A percentile compares a stretch with the other conserved stretches of the same genome.
Conservation (phyloP, 2,113 vertebrate species). For the Clarias macrocephalus region DNA sequence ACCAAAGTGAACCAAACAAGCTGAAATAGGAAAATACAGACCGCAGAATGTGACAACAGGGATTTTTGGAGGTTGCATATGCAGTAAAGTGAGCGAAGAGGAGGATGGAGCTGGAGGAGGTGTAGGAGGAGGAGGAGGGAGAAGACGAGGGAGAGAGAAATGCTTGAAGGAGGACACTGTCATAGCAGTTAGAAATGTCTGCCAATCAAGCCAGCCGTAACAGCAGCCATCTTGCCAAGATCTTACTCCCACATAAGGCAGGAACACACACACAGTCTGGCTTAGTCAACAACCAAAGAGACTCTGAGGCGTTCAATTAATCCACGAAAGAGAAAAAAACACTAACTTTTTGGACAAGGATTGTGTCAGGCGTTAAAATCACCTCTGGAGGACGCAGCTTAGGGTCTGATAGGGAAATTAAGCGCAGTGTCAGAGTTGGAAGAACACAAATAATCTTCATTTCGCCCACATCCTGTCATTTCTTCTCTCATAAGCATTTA, state of each 20-base stretch:
- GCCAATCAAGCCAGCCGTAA: slow-evolving; percentile 52
- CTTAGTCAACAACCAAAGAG: slow-evolving; percentile 24
- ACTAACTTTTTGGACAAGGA: slow-evolving; percentile 25
- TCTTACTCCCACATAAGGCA: slow-evolving; percentile 30
- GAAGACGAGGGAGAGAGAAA: neutral
- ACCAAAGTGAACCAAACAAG: slow-evolving; percentile 25
- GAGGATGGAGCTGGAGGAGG: neutral
- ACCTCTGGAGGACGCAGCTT: slow-evolving; percentile 24
- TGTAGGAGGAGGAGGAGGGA: slow-evolving; percentile 1
- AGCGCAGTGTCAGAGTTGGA: slow-evolving; percentile 20
- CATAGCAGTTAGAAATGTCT: slow-evolving; percentile 56
- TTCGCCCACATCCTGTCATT: slow-evolving; percentile 39
- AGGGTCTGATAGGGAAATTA: slow-evolving; percentile 29
- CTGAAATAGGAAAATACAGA: slow-evolving; percentile 42
- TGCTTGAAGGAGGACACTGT: slow-evolving; percentile 59
- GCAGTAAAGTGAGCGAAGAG: neutral
- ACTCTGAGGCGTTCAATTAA: slow-evolving; percentile 17
- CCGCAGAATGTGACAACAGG: slow-evolving; percentile 45
- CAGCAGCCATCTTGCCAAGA: slow-evolving; percentile 54
- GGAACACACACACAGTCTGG: slow-evolving; percentile 14
- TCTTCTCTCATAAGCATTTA: slow-evolving; percentile 41
- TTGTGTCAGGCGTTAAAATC: neutral
- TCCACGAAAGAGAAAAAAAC: neutral
- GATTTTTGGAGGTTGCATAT: slow-evolving; percentile 20
- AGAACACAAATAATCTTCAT: slow-evolving; percentile 32